Conservation (phyloP, 2,113 vertebrate genomes). For the Megaleporinus macrocephalus region DNA sequence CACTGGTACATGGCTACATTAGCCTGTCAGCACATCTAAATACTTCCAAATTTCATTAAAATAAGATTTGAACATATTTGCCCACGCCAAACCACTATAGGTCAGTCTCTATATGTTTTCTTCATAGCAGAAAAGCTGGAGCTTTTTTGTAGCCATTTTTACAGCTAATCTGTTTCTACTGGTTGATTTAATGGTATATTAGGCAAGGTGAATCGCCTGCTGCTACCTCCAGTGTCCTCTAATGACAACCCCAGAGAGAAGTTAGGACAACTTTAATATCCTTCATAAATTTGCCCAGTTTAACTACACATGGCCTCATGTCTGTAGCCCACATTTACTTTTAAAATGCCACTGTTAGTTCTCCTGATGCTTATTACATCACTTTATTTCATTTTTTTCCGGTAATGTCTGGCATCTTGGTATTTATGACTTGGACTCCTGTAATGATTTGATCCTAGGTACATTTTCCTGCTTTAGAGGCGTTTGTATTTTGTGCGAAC, state of each 20-base stretch:
- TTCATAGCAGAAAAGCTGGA: background rate
- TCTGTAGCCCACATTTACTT: background rate
- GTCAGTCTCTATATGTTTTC: background rate
- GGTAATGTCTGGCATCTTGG: background rate
- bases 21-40: background rate
- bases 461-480: background rate
- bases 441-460: background rate
- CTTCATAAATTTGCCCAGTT: constrained; percentile 62
- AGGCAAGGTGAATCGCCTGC: constrained; percentile 4
- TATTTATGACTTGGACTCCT: background rate
- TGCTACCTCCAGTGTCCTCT: constrained; percentile 50
- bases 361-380: constrained; percentile 45
- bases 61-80: background rate
- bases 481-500: too few species aligned
- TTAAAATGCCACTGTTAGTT: constrained; percentile 42
- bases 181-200: constrained; percentile 53
- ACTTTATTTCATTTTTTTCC: constrained; percentile 1
- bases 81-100: background rate
- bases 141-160: constrained; percentile 12
- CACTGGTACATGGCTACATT: background rate
- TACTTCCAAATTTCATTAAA: background rate
- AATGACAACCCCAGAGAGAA: constrained; percentile 67
- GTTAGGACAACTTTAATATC: constrained; percentile 59
- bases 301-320: constrained; percentile 6
- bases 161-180: constrained; percentile 42